phyloP scores from a whole-genome alignment of 2,888 invertebrate species.

The Hololepta plana region DNA sequence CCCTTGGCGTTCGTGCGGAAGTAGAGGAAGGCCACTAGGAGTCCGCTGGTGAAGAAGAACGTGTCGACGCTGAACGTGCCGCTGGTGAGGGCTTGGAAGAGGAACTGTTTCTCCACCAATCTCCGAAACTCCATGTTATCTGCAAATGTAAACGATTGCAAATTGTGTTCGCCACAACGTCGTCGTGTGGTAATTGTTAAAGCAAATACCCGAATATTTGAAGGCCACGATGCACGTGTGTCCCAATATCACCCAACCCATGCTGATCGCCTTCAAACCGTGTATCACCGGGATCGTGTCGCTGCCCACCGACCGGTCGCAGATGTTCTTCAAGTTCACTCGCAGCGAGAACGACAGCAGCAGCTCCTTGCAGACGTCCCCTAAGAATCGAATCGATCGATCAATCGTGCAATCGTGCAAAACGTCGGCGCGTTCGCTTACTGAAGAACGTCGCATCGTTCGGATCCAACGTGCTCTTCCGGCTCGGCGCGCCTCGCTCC shows the following conservation, averaged over 20 bases:
- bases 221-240: conserved; percentile 65
- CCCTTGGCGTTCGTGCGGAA: conserved; percentile 63
- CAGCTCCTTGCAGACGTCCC: conserved; percentile 43
- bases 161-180: neutral
- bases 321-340: conserved; percentile 62
- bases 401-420: too few relatives aligned
- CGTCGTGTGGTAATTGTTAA: neutral
- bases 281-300: conserved; percentile 61
- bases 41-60: conserved; percentile 65
- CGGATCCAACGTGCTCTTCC: neutral
- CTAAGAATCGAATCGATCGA: too few relatives aligned
- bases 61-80: conserved; percentile 69
- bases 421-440: too few relatives aligned
- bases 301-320: conserved; percentile 61
- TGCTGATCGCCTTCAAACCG: conserved; percentile 40
- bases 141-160: too few relatives aligned
- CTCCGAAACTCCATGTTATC: conserved; percentile 61
- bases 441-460: too few relatives aligned
- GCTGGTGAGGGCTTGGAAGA: conserved; percentile 63
- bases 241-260: conserved; percentile 49
- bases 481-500: conserved; percentile 18
- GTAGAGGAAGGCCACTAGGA: conserved; percentile 70
- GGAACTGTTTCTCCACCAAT: conserved; percentile 56
- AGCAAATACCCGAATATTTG: conserved; percentile 62
- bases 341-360: conserved; percentile 61